Base-by-base conservation (phyloP, 2,888 invertebrate species). In the Drosophila macrospina region DNA sequence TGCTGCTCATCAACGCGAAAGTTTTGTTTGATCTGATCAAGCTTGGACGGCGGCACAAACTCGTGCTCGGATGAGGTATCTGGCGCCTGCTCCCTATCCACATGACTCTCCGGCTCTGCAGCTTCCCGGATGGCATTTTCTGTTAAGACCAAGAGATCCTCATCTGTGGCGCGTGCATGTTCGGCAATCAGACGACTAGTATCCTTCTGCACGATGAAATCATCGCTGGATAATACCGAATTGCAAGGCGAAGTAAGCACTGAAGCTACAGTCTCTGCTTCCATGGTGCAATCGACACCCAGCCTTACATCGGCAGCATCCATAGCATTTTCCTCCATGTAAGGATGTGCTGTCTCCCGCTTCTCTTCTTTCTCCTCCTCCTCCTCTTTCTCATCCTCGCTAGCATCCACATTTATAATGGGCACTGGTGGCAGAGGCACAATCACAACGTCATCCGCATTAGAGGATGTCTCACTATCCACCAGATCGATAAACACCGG, bases 1-100 rank as follows among this genome's bases (percentile, higher is more conserved):
- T 92, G 74, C 87, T 90, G 65, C 89, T 93, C 81, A 78, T 89
- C 89, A 80, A 93, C 86, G 78, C 92, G 88, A 74, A 91, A 91
- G 44, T 87, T 80, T 7, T 73, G 69, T 34, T 75, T 85, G 36
- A 69, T 76, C 26, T 78, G 61, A 11, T 74, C 74, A 1, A 86
- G 62, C 0, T 80, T 57, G 5, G 86, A 82, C 0, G 86, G 86
- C 5, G 85, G 83, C 24, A 85, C 79, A 69, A 86, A 86, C 28
- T 86, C 86, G 13, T 84, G 68, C 11, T 83, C 80, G 0, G 82
- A 86, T 5, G 74, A 75, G 10, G 64, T 70, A n/a, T 83, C 76
- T 2, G 34, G 52, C 0, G 42, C 52, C 13, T 36, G 50, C 1
- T 48, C 67, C 10, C 8, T 24, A 0, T 26, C 54, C 0, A 32